Conservation (phyloP, 2,888 invertebrate species). For the Agapostemon virescens region DNA sequence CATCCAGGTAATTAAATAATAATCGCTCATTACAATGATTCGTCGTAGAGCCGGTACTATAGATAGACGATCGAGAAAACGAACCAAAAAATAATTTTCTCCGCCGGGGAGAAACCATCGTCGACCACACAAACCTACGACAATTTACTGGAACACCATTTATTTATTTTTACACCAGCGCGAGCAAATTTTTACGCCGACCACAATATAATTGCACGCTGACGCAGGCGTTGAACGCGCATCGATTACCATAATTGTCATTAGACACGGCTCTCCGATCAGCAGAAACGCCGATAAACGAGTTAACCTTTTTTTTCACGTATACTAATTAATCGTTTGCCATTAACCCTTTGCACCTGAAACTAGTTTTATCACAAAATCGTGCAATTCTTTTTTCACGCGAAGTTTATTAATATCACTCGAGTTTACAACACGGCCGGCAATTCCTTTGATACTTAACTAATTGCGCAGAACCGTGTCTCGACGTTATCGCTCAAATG, state of each 20-base stretch:
- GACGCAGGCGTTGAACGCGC: neutral
- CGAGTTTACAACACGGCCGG: too few species aligned
- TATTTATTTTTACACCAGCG: neutral
- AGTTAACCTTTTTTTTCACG: neutral
- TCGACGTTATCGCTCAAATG: too few species aligned
- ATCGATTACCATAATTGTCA: neutral
- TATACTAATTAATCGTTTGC: neutral
- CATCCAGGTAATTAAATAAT: constrained; percentile 57
- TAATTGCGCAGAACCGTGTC: too few species aligned
- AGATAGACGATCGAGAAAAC: neutral
- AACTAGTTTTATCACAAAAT: too few species aligned
- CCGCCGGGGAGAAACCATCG: neutral
- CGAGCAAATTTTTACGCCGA: neutral
- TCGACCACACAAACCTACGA: neutral
- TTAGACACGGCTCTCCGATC: neutral
- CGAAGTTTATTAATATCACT: too few species aligned
- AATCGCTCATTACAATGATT: constrained; percentile 62
- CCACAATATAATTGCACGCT: neutral
- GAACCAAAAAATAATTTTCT: neutral
- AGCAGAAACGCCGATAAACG: neutral
- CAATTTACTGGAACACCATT: neutral
- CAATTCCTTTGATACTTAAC: too few species aligned
- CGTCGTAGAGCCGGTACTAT: constrained; percentile 52
- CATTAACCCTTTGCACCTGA: too few species aligned
- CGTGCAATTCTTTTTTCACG: too few species aligned